Conservation (phyloP, 1,140 invertebrate species). For the Brachionus sp. region DNA sequence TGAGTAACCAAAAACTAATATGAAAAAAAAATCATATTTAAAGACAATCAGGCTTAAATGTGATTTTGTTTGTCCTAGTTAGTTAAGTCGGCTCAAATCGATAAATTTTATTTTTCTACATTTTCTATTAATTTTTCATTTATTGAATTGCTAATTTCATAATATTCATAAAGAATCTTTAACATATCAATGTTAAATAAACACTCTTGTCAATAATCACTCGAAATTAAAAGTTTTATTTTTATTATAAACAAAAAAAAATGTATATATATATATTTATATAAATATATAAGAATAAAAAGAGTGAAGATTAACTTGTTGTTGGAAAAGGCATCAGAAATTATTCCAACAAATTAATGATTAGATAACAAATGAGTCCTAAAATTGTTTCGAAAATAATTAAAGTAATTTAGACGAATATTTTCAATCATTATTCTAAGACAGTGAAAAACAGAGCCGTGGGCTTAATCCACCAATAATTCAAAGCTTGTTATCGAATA, state of each 20-base stretch:
- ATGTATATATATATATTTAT: too few species aligned
- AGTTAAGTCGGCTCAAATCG: neutral
- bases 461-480: neutral
- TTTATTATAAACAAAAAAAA: neutral
- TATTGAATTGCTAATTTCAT: neutral
- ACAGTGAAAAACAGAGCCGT: neutral
- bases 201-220: slow-evolving; percentile 1
- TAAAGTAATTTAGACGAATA: neutral
- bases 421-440: neutral
- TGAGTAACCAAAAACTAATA: neutral
- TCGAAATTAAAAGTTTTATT: neutral
- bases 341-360: neutral
- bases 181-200: neutral
- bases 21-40: neutral
- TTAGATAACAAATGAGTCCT: slow-evolving; percentile 3
- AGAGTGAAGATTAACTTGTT: neutral
- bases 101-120: neutral
- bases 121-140: neutral
- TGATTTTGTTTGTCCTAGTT: neutral
- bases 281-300: too few species aligned
- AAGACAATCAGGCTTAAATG: neutral
- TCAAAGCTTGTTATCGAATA: neutral
- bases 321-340: slow-evolving; percentile 1
- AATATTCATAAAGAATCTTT: neutral
- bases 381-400: slow-evolving; percentile 11